Evolutionary conservation across 1,140 invertebrate genomes (phyloP), one percentile per base, ranked within the genome.

Genomic region (Rhagoletis zephyria): DNA sequence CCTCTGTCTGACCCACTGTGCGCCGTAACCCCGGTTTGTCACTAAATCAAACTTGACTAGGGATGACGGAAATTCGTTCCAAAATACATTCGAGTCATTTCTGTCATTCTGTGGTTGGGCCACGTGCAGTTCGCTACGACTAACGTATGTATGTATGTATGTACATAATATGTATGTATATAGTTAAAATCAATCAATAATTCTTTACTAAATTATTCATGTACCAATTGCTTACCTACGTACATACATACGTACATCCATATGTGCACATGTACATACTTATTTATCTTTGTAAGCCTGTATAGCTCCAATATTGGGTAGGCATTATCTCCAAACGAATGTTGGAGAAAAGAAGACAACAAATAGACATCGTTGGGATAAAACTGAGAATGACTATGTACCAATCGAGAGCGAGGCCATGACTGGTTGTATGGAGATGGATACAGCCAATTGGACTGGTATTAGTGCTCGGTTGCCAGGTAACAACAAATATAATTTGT

Each of bases 201-300:
- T 56, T 81, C 14, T 81, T 81, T 19, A 81, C 74, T 81, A 81
- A 81, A 81, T 81, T 81, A 81, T 81, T 81, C 74, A 81, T 81
- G 74, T 81, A 81, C 74, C 74, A 81, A 77, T 77, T n/a, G 2
- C 16, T 7, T 4, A 16, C 9, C 16, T 4, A 67, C 64, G 40
- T 4, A 67, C 30, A 67, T 30, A 67, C 64, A 67, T 67, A 40
- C 30, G 1, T 30, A 40, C 64, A 19, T 30, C 1, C 30, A 63
- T 67, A 4, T 67, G 64, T 67, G 40, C 5, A 40, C 1, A 67
- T 30, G 63, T 60, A 60, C 59, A 60, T 60, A 60, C 12, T 6
- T 60, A 60, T 60, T 6, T 60, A n/a, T n/a, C n/a, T n/a, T n/a
- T n/a, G n/a, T n/a, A n/a, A 60, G 6, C 64, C 64, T 10, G 51